Evolutionary conservation across 2,113 vertebrate species (phyloP).

Genomic region (Corvus hawaiiensis): DNA sequence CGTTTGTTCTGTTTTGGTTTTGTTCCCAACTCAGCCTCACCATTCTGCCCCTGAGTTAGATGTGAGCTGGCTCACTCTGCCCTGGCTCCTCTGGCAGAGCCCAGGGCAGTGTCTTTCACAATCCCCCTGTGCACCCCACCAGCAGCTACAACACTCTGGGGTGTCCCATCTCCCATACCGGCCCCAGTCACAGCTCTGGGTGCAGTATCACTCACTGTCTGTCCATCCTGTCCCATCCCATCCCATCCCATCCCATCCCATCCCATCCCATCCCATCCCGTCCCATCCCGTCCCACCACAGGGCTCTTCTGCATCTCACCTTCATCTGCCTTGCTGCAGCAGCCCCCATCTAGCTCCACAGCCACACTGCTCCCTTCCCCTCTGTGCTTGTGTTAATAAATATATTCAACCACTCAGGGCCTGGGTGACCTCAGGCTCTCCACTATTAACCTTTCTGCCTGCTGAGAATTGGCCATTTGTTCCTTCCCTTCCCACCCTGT

Average conservation of each 20-base stretch:
- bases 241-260: background rate
- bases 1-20: background rate
- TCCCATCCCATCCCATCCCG: background rate
- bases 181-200: rapidly evolving
- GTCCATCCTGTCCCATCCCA: background rate
- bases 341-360: rapidly evolving
- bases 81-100: background rate
- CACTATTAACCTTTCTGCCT: slow-evolving; percentile 50
- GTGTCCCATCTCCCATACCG: rapidly evolving
- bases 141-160: background rate
- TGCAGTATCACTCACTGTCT: background rate
- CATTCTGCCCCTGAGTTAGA: background rate
- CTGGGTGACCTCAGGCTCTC: background rate
- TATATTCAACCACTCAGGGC: background rate
- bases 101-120: background rate
- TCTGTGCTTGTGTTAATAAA: background rate
- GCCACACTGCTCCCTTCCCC: background rate
- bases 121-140: background rate
- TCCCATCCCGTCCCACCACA: rapidly evolving
- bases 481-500: background rate
- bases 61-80: background rate
- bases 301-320: background rate
- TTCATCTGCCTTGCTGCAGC: background rate
- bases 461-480: background rate
- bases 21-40: background rate